Base-by-base conservation (phyloP, 2,888 invertebrate species). In the Dryomyza anilis region DNA sequence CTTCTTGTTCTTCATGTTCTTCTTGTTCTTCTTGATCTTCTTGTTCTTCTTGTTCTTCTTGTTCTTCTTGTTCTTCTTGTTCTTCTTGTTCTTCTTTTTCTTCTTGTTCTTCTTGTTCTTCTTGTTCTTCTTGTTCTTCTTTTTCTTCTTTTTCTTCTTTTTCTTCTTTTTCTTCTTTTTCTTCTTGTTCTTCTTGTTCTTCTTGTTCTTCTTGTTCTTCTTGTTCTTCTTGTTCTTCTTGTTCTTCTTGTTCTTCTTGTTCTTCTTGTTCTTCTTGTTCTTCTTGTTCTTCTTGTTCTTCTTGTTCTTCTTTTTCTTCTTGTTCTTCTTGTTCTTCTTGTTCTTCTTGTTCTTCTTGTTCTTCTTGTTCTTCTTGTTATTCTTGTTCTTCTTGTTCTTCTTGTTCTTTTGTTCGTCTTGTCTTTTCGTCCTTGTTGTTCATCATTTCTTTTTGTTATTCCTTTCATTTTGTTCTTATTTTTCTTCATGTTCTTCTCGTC, bases 11-110 rank as follows among this genome's bases (percentile, higher is more conserved):
- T 33, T 33, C 7, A 33, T 33, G 7, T 33, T 33, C 7, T 33
- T 33, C 33, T 33, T 33, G 33, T 12, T 7, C 7, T 12, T 33
- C 33, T 33, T 33, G 39, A 39, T 39, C 3, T 4, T 39, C 14
- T 39, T 2, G 39, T 39, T 39, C 2, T 39, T 39, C 14, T 6
- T 39, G 7, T 39, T 39, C 14, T 39, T 39, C 3, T 39, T 39
- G 39, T 39, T 39, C 14, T 39, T 33, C 12, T 33, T 8, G 33
- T 33, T 33, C 33, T 33, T 33, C 33, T 33, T 33, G 33, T 33
- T 12, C 7, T 33, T 33, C 7, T 33, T 33, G 33, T 33, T 58
- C 12, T 58, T 46, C 58, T 57, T 62, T 60, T 10, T 63, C 29
- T 23, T 48, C 7, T 46, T 48, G 23, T 39, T 19, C 4, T 6